A percentile compares a stretch with the other conserved stretches of the same genome.
These are phyloP conservation scores for Halictus rubicundus DNA, from an alignment of 1,140 invertebrate species.

Conservation along the genomic window DNA sequence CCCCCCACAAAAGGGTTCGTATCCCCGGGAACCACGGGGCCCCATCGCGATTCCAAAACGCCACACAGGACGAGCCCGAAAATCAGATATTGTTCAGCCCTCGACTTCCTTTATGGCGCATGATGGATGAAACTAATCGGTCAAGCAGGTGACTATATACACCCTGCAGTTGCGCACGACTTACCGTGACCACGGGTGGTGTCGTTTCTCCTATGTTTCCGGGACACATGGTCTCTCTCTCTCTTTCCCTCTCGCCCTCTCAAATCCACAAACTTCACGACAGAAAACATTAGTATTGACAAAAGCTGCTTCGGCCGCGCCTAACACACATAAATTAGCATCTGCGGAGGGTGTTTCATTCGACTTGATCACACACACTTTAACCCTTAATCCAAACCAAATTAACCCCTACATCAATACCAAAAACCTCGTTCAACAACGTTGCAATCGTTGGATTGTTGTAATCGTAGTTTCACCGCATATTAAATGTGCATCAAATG, in stretches of 20 bases:
- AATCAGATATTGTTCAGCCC: slow-evolving; percentile 44
- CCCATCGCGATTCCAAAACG: slow-evolving; percentile 17
- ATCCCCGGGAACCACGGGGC: slow-evolving; percentile 2
- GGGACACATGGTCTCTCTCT: not conserved
- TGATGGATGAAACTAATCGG: slow-evolving; percentile 54
- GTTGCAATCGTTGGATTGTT: no score
- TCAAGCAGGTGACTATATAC: slow-evolving; percentile 45
- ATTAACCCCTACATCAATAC: no score
- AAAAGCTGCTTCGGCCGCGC: not conserved
- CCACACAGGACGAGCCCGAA: slow-evolving; percentile 43
- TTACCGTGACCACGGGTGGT: slow-evolving; percentile 47
- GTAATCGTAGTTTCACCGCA: no score
- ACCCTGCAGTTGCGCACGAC: slow-evolving; percentile 34
- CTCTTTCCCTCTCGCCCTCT: no score
- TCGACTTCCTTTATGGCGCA: slow-evolving; percentile 39
- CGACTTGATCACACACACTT: no score
- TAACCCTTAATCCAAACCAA: no score
- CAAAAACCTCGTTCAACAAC: no score
- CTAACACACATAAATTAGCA: no score
- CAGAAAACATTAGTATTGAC: not conserved
- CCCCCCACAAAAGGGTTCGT: slow-evolving; percentile 37
- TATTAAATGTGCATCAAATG: no score
- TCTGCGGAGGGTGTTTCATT: no score
- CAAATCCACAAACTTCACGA: not conserved
- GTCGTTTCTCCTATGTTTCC: slow-evolving; percentile 14